Base-by-base conservation (phyloP, 2,797 vertebrate species). In the Phoxinus dragarum region DNA sequence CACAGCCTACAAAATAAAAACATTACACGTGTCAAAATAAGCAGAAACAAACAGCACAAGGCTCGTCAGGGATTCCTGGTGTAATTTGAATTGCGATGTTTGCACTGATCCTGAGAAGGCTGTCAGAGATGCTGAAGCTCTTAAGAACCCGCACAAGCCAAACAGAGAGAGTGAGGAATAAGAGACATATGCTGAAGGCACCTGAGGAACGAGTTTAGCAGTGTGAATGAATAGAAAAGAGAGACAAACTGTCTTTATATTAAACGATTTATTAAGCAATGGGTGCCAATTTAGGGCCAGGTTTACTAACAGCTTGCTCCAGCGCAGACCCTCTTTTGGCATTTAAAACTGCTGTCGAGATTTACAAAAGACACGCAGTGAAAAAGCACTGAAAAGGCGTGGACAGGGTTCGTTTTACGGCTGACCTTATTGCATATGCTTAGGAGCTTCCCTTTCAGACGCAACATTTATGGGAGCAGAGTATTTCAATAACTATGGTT, bases 1-100 rank as follows among this genome's bases (percentile, higher is more conserved):
- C 59, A 89, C 89, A 88, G 85, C 66, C 82, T 71, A 89, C 90
- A 92, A 93, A 93, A 93, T 92, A 93, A 93, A 92, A 91, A 92
- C 86, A 90, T 75, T 87, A 83, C 89, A 81, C 61, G 66, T 80
- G 86, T 85, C 82, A 90, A 86, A 89, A 90, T 89, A 90, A 84
- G 47, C 86, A 89, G 88, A 88, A 84, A 86, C 77, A 92, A 92
- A 93, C 86, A 92, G 89, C 71, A 78, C 54, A 91, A 87, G 73
- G 44, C 85, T 75, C 81, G 81, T 90, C 75, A 88, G 80, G 85
- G 87, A 88, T 80, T 90, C 87, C 88, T 80, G 61, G 88, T 80
- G 86, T 89, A 86, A 94, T 92, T 93, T 92, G 89, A 91, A 91
- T 91, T 87, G 86, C 81, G 83, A 81, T 90, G 82, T 90, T 91